Evolutionary conservation across 92 coral and sea anemone genomes (phyloP), one percentile per base, ranked within the genome.

Genomic region (Phenganax subtilis): DNA sequence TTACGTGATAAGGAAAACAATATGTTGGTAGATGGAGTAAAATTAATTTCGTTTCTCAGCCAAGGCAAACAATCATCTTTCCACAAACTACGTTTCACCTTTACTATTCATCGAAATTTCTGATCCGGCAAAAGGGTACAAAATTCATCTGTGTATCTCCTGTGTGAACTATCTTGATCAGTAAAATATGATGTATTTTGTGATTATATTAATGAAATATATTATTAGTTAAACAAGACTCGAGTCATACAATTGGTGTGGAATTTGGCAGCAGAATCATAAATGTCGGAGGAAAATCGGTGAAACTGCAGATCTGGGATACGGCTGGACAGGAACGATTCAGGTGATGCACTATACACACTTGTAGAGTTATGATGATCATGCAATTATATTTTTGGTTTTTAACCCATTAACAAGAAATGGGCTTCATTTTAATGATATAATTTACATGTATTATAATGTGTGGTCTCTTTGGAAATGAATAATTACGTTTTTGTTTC

Each of bases 171-270:
- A 17, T 17, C 67, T 15, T 5, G 67, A 61, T 15, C 28, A 15
- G 25, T 61, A 28, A 1, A 61, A 14, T 12, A 15, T 6, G 7
- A 14, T 61, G 67, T 61, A 7, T 61, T 61, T 61, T 17, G 28
- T 61, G 47, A 37, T 37, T 37, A 37, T 37, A 37, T 37, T 37
- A 37, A 14, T 61, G 8, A 61, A 0, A 61, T 30, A 63, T 63
- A 25, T 58, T 56, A n/a, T 37, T 85, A 96, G 99, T 96, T 75
- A 96, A 96, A 62, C 99, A 96, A 79, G 99, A 96, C 78, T 96
- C 99, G 16, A 96, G 99, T 80, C 99, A 96, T 60, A 96, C 99
- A 12, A 96, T 96, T 76, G 99, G 99, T 56, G 99, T 96, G n/a
- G 99, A 96, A 81, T 96, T 96, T 89, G 99, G 99, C 29, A 92